A percentile compares a stretch with the other conserved stretches of the same genome.
These are phyloP conservation scores for Dufourea novaeangliae DNA, from an alignment of 1,140 invertebrate genomes.

Conservation along the genomic window DNA sequence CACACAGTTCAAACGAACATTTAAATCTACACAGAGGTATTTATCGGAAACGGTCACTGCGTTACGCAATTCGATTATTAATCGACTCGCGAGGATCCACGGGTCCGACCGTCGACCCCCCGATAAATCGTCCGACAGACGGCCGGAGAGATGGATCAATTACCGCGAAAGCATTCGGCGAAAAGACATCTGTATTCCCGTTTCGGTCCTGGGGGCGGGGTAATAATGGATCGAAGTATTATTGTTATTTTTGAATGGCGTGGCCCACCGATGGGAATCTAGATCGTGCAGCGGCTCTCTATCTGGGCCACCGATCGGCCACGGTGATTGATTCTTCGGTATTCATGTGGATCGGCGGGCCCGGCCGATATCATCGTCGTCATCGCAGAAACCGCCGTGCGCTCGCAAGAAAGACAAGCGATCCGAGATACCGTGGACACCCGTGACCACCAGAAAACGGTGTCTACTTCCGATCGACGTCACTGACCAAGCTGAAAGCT, in stretches of 20 bases:
- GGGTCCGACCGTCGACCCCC: background rate
- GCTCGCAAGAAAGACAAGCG: slow-evolving; percentile 28
- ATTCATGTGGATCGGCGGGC: slow-evolving; percentile 64
- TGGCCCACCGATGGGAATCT: slow-evolving; percentile 61
- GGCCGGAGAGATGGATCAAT: slow-evolving; percentile 33
- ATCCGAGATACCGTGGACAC: background rate
- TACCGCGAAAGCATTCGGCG: slow-evolving; percentile 22
- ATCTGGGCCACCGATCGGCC: slow-evolving; percentile 59
- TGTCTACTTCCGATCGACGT: slow-evolving; percentile 41
- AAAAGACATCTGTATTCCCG: slow-evolving; percentile 59
- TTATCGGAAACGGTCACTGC: background rate
- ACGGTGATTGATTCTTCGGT: slow-evolving; percentile 69
- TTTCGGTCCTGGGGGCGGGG: slow-evolving; percentile 16
- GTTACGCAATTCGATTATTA: slow-evolving; percentile 15
- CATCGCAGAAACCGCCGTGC: slow-evolving; percentile 45
- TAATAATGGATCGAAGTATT: slow-evolving; percentile 65
- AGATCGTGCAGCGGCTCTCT: slow-evolving; percentile 54
- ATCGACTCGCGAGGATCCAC: background rate
- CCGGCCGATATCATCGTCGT: slow-evolving; percentile 68
- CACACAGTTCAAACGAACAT: background rate
- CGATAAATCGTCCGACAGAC: slow-evolving; percentile 18
- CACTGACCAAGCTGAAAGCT: too few species aligned
- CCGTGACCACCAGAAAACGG: slow-evolving; percentile 4
- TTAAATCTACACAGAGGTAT: background rate
- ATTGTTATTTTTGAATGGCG: slow-evolving; percentile 71